Conservation (phyloP, 2,888 invertebrate species). For the Pseudococcus viburni region DNA sequence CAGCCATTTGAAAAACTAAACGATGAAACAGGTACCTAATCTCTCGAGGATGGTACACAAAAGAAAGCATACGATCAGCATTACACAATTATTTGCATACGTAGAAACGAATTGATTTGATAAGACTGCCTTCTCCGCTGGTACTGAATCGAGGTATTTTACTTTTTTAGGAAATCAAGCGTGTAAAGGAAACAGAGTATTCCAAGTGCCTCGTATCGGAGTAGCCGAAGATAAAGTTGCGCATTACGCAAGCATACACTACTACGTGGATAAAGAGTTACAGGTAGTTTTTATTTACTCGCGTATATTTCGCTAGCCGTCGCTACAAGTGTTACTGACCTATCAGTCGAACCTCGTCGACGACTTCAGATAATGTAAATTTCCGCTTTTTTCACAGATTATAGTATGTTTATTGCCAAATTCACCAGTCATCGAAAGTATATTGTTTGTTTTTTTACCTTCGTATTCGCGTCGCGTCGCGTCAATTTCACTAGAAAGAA, state of each 20-base stretch:
- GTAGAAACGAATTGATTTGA: conserved; percentile 55
- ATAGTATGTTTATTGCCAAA: background rate
- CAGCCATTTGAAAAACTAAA: conserved; percentile 1
- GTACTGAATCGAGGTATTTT: conserved; percentile 22
- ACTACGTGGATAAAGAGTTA: conserved; percentile 93
- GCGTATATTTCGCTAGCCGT: background rate
- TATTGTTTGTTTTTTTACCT: conserved; percentile 26
- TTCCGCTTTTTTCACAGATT: conserved; percentile 50
- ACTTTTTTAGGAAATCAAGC: conserved; percentile 78
- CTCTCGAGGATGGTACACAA: background rate
- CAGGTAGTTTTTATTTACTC: conserved; percentile 74
- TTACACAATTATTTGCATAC: conserved; percentile 55
- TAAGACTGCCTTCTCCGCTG: background rate
- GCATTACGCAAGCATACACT: conserved; percentile 91
- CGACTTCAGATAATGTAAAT: conserved; percentile 2
- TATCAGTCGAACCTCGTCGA: background rate
- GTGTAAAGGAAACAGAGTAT: conserved; percentile 86
- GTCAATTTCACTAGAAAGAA: conserved; percentile 2
- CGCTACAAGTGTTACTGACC: conserved; percentile 47
- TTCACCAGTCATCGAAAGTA: conserved; percentile 48
- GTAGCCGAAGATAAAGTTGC: conserved; percentile 93
- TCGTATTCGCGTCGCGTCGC: background rate
- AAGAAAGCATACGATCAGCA: conserved; percentile 50
- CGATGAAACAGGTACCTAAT: background rate
- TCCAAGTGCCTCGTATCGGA: conserved; percentile 87